Conservation (phyloP, 1,140 invertebrate genomes). For the Musca domestica region DNA sequence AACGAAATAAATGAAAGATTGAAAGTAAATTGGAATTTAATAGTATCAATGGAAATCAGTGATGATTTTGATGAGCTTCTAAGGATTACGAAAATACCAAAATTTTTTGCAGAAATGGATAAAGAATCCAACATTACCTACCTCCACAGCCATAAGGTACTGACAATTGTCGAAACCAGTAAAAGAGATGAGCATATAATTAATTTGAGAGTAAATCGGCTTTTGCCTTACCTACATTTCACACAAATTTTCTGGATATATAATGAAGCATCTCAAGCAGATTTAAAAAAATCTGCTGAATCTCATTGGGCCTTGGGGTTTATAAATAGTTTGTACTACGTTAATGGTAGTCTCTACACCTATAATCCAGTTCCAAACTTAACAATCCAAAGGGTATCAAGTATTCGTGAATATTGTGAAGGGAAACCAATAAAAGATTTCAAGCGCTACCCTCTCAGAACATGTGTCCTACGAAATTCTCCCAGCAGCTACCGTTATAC, state of each 20-base stretch:
- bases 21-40: no score
- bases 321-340: background rate
- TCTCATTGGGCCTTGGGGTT: background rate
- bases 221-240: background rate
- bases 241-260: conserved; percentile 1
- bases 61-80: no score
- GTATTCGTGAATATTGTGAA: background rate
- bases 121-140: background rate
- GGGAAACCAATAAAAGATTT: background rate
- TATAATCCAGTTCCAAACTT: background rate
- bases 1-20: no score
- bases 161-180: background rate
- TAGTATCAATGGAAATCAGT: no score
- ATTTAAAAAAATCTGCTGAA: background rate
- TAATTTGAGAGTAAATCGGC: no score
- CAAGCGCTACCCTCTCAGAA: background rate
- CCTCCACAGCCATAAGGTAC: background rate
- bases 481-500: background rate
- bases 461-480: background rate
- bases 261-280: background rate
- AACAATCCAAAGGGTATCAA: background rate
- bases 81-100: background rate
- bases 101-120: background rate
- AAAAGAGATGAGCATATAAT: no score
- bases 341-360: background rate